Evolutionary conservation across 2,888 invertebrate species (phyloP).

Genomic region (Neoascia interrupta): DNA sequence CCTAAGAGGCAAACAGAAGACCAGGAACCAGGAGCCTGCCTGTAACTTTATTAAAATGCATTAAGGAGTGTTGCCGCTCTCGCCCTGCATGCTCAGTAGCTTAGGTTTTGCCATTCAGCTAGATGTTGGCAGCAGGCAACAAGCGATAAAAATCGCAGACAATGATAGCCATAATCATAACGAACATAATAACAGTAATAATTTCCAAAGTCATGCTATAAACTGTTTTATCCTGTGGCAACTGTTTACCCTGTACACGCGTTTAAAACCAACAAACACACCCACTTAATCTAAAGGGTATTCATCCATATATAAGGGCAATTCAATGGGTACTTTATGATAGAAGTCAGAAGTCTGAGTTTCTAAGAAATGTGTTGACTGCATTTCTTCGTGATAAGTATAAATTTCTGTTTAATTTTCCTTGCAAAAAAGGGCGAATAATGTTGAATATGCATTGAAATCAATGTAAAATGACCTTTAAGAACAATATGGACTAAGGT

Average conservation of each 20-base stretch:
- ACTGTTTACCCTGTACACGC: conserved; percentile 10
- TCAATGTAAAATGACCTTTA: too few relatives aligned
- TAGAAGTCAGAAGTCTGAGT: neutral
- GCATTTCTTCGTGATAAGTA: conserved; percentile 50
- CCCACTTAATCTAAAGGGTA: conserved; percentile 1
- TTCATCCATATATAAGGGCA: conserved; percentile 23
- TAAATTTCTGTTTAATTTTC: conserved; percentile 44
- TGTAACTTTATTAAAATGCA: conserved; percentile 63
- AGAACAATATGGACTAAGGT: too few relatives aligned
- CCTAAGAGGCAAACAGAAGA: neutral
- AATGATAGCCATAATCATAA: conserved; percentile 66
- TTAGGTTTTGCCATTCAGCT: conserved; percentile 30
- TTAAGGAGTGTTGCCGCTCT: conserved; percentile 29
- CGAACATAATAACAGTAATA: conserved; percentile 67
- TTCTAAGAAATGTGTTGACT: conserved; percentile 45
- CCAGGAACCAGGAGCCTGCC: conserved; percentile 4
- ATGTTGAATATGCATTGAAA: too few relatives aligned
- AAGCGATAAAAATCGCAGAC: conserved; percentile 68
- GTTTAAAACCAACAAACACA: conserved; percentile 6
- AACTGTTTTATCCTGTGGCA: conserved; percentile 66
- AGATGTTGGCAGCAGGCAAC: conserved; percentile 37
- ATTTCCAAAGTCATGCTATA: conserved; percentile 65
- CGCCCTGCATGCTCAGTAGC: conserved; percentile 25
- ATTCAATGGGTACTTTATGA: conserved; percentile 14
- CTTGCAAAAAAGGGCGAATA: conserved; percentile 28